Conservation (phyloP, 2,113 vertebrate species). For the Dipodomys merriami region DNA sequence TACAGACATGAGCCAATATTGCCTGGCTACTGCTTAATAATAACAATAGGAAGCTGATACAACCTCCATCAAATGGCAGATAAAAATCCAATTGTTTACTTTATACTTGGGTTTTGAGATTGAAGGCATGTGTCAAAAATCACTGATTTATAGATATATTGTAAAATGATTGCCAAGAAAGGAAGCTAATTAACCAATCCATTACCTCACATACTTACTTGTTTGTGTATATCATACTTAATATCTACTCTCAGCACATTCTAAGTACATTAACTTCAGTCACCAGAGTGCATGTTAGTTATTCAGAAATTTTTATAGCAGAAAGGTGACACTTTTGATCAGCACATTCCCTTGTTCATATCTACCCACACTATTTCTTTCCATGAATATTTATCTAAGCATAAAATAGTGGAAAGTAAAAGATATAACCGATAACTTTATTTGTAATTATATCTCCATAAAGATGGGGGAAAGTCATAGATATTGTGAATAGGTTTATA, state of each 20-base stretch:
- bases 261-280: neutral
- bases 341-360: neutral
- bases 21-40: neutral
- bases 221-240: neutral
- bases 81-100: neutral
- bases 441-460: neutral
- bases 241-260: neutral
- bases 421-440: neutral
- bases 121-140: neutral
- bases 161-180: neutral
- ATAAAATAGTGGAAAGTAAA: neutral
- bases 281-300: neutral
- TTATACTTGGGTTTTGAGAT: neutral
- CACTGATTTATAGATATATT: neutral
- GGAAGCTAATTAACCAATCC: neutral
- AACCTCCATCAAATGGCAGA: neutral
- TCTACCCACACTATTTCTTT: neutral
- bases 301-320: neutral
- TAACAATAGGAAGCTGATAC: neutral
- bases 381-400: neutral
- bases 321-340: neutral
- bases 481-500: too few relatives aligned
- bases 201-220: neutral
- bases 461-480: neutral
- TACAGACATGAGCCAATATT: too few relatives aligned